Conservation (phyloP, 2,113 vertebrate genomes). For the Miniopterus natalensis region DNA sequence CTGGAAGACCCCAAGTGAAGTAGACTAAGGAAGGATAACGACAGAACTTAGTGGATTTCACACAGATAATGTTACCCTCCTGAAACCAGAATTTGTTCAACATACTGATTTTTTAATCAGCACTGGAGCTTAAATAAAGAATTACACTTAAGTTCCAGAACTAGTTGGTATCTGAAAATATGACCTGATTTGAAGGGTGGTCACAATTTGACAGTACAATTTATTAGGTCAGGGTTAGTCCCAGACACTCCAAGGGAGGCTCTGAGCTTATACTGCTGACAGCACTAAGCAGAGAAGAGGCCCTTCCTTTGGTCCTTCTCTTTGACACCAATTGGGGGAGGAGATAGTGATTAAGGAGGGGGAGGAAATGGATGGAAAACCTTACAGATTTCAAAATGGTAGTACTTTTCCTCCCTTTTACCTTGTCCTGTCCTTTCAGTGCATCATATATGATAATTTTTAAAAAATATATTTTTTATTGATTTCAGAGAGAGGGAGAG, state of each 20-base stretch:
- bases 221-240: neutral
- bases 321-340: neutral
- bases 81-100: slow-evolving; percentile 17
- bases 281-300: neutral
- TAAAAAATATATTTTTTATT: too few relatives aligned
- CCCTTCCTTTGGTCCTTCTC: neutral
- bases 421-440: neutral
- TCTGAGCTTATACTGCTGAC: neutral
- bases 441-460: neutral
- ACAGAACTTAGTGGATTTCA: neutral
- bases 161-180: slow-evolving; percentile 43
- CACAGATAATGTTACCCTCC: neutral
- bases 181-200: slow-evolving; percentile 3
- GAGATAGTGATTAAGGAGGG: neutral
- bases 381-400: slow-evolving; percentile 13
- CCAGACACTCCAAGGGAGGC: neutral
- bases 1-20: neutral
- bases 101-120: neutral
- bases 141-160: slow-evolving; percentile 6
- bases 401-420: neutral
- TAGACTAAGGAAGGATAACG: neutral
- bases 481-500: too few relatives aligned
- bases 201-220: neutral
- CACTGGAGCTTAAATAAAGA: neutral
- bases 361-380: neutral